phyloP scores from a whole-genome alignment of 2,113 vertebrate genomes.

The Otis tarda region DNA sequence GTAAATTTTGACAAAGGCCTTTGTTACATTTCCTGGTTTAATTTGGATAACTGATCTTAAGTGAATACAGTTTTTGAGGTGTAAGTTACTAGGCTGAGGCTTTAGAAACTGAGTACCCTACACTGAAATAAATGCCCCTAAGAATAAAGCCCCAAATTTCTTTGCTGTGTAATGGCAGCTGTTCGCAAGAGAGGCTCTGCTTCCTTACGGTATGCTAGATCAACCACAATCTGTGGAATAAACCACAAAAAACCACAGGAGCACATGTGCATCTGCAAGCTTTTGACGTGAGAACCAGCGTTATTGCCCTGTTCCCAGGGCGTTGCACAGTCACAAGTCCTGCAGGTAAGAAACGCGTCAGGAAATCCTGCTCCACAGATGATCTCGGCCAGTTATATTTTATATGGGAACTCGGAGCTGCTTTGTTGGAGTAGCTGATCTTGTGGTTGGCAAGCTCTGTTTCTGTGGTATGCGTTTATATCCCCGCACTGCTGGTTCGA shows the following conservation, averaged over 20 bases:
- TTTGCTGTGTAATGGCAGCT: neutral
- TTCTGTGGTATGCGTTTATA: neutral
- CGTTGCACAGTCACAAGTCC: neutral
- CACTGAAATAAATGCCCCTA: neutral
- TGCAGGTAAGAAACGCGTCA: slow-evolving; percentile 54
- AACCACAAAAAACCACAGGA: neutral
- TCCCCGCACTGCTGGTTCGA: neutral
- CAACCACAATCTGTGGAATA: slow-evolving; percentile 2
- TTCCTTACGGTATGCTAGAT: slow-evolving; percentile 37
- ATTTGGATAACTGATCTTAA: neutral
- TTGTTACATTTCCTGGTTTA: neutral
- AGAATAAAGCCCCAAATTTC: neutral
- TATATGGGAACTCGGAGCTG: neutral
- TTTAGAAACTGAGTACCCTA: neutral
- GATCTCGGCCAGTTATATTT: neutral
- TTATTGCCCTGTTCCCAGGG: slow-evolving; percentile 41
- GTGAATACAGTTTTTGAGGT: neutral
- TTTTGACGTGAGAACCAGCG: slow-evolving; percentile 37
- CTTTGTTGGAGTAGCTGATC: neutral
- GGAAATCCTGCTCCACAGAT: slow-evolving; percentile 51
- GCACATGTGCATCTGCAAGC: slow-evolving; percentile 11
- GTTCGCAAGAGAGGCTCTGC: neutral
- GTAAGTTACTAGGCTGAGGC: neutral
- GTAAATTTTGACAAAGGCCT: neutral
- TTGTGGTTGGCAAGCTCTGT: neutral